Percentiles rank a stretch among this genome's conserved stretches.
These are phyloP conservation scores for Drosophila incognita DNA, from an alignment of 2,888 invertebrate species.

Conservation along the genomic window DNA sequence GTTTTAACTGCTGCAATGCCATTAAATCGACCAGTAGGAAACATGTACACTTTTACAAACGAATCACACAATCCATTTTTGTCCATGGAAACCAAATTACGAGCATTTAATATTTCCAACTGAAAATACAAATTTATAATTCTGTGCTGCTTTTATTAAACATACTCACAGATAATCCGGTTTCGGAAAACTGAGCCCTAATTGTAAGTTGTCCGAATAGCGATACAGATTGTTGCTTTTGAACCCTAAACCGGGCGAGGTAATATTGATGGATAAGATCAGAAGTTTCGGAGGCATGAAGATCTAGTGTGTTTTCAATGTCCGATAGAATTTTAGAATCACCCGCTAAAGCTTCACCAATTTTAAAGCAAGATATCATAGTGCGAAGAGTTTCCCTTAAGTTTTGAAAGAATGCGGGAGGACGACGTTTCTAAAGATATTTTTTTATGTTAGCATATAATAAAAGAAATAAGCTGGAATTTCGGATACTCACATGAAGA, in stretches of 20 bases:
- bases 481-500: slow-evolving; percentile 87
- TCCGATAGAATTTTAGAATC: slow-evolving; percentile 88
- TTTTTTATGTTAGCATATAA: not conserved
- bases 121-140: slow-evolving; percentile 82
- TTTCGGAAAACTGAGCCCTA: slow-evolving; percentile 89
- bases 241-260: slow-evolving; percentile 88
- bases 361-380: slow-evolving; percentile 94
- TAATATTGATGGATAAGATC: slow-evolving; percentile 95
- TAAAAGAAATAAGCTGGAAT: slow-evolving; percentile 59
- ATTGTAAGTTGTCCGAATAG: slow-evolving; percentile 92
- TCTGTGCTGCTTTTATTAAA: not conserved
- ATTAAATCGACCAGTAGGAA: slow-evolving; percentile 93
- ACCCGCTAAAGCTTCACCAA: slow-evolving; percentile 85
- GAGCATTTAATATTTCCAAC: slow-evolving; percentile 95
- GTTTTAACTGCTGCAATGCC: slow-evolving; percentile 92
- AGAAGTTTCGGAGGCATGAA: slow-evolving; percentile 95
- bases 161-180: slow-evolving; percentile 65
- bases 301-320: slow-evolving; percentile 89
- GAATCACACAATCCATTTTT: slow-evolving; percentile 96
- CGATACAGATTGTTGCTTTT: slow-evolving; percentile 88
- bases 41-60: slow-evolving; percentile 93
- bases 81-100: slow-evolving; percentile 94
- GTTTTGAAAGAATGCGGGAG: slow-evolving; percentile 96
- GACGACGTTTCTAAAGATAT: slow-evolving; percentile 89
- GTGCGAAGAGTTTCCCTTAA: slow-evolving; percentile 94